phyloP scores from a whole-genome alignment of 2,797 vertebrate genomes.

The Pristis pectinata region DNA sequence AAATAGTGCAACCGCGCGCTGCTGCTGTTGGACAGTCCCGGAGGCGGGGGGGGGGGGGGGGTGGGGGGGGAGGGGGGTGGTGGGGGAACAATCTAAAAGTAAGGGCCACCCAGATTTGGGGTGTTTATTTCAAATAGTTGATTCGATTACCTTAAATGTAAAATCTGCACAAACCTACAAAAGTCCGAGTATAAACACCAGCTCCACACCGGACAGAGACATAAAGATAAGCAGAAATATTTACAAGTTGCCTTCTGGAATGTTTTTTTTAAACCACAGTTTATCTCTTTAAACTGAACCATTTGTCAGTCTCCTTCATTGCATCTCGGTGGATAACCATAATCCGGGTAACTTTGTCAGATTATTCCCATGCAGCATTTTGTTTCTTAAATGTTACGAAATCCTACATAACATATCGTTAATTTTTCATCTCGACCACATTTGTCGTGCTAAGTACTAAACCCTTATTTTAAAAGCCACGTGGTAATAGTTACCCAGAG shows the following conservation, averaged over 20 bases:
- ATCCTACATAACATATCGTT: not conserved
- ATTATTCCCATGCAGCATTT: not conserved
- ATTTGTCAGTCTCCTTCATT: not conserved
- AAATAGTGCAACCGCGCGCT: conserved; percentile 15
- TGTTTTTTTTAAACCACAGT: no score
- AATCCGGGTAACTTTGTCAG: not conserved
- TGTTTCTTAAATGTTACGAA: not conserved
- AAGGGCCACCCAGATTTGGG: not conserved
- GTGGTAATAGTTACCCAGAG: not conserved
- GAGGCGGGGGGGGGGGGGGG: no score
- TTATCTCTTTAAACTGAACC: not conserved
- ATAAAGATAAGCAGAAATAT: not conserved
- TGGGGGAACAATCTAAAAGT: not conserved
- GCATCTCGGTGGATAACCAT: not conserved
- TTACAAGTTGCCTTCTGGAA: not conserved
- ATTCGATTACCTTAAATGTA: not conserved
- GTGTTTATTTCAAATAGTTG: not conserved
- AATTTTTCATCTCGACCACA: not conserved
- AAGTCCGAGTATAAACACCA: no score
- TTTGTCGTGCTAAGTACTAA: not conserved
- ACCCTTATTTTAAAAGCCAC: not conserved
- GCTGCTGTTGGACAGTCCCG: not conserved
- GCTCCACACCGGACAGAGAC: not conserved
- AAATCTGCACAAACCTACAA: not conserved
- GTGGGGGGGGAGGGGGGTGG: no score